Evolutionary conservation across 1,140 invertebrate genomes (phyloP), one percentile per base, ranked within the genome.

Genomic region (Acromyrmex charruanus): DNA sequence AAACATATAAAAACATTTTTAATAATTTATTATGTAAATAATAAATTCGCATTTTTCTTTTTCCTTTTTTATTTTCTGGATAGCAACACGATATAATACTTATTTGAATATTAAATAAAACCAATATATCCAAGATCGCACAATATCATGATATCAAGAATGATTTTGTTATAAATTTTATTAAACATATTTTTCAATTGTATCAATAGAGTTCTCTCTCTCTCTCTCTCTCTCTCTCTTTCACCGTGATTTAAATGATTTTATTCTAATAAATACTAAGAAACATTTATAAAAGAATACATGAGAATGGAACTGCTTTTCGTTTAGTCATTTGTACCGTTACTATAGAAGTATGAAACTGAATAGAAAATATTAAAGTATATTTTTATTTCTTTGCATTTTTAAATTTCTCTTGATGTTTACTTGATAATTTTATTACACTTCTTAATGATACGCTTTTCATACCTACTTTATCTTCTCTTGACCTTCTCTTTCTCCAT

Each of bases 391-490:
- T 86, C 55, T 21, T 63, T 69, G 7, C 85, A 1, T n/a, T 75
- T 75, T 18, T 74, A 14, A 68, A 88, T 9, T 77, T 25, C 10
- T 74, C 53, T 53, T 49, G 18, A 0, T 51, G 25, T 79, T 68
- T 31, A 79, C 4, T 84, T 74, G 53, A 89, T 84, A 72, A 89
- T 79, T 18, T 89, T 53, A 31, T 87, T 68, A 59, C 69, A 87
- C 25, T 79, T 89, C 5, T 90, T 69, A 0, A 49, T 44, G 16
- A 87, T 69, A 55, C 63, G 49, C 39, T 25, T 79, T 87, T 31
- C 77, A 58, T 12, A 53, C 75, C 85, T 16, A n/a, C 31, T 16
- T 84, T 53, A 86, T 84, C 25, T 72, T 87, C 16, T 53, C 39
- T 84, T 90, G 53, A 87, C 18, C 44, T 77, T 85, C 4, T 51